phyloP scores from a whole-genome alignment of 2,888 invertebrate species.

The Xylota sylvarum region DNA sequence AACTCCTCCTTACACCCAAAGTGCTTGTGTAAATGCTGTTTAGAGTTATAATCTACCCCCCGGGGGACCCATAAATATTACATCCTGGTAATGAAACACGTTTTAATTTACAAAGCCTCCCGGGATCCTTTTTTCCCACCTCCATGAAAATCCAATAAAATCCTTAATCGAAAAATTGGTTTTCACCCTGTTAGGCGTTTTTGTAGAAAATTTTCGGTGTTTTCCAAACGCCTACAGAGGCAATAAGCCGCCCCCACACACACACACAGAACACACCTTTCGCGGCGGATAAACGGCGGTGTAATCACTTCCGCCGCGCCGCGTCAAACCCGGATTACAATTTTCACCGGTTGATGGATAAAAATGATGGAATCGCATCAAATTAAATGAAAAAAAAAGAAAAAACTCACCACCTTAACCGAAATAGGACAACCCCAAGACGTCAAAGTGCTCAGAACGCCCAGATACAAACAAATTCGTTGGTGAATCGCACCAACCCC shows the following conservation, averaged over 20 bases:
- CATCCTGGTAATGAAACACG: neutral
- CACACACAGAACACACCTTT: slow-evolving; percentile 13
- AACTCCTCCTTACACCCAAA: no score
- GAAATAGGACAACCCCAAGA: slow-evolving; percentile 49
- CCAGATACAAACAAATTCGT: neutral
- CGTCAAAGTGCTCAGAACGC: neutral
- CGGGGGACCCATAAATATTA: no score
- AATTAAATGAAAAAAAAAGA: slow-evolving; percentile 62
- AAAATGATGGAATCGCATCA: slow-evolving; percentile 62
- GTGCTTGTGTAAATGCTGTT: no score
- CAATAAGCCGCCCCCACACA: slow-evolving; percentile 13
- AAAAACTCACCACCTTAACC: slow-evolving; percentile 26
- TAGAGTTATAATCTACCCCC: no score
- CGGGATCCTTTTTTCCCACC: neutral
- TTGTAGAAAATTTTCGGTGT: neutral
- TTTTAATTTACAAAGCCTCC: slow-evolving; percentile 2
- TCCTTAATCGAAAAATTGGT: slow-evolving; percentile 55
- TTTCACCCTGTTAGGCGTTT: slow-evolving; percentile 33
- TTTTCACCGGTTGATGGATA: slow-evolving; percentile 44
- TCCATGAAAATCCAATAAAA: slow-evolving; percentile 22
- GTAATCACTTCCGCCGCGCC: slow-evolving; percentile 44
- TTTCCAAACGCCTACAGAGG: slow-evolving; percentile 17
- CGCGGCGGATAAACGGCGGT: slow-evolving; percentile 31
- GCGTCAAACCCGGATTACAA: slow-evolving; percentile 33
- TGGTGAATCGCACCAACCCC: no score